A percentile compares a stretch with the other conserved stretches of the same genome.
Conservation (phyloP, 2,113 vertebrate species). For the Triplophysa tibetana region DNA sequence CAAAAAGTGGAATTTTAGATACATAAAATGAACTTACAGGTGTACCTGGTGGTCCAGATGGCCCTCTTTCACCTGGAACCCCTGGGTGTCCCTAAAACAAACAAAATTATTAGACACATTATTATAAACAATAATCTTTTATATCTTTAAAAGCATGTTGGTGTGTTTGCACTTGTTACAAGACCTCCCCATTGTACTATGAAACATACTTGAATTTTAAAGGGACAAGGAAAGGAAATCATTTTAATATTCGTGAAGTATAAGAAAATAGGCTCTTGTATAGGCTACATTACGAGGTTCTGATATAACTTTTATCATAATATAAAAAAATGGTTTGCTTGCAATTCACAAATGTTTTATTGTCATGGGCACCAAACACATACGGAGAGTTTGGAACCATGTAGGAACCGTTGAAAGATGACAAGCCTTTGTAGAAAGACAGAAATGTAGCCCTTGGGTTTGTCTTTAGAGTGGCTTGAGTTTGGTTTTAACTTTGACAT, state of each 20-base stretch:
- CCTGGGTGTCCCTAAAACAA: constrained; percentile 86
- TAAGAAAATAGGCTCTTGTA: too few relatives aligned
- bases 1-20: neutral
- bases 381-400: neutral
- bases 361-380: constrained; percentile 34
- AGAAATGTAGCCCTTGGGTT: constrained; percentile 16
- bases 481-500: constrained; percentile 34
- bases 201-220: too few relatives aligned
- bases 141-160: neutral
- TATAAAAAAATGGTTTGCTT: too few relatives aligned
- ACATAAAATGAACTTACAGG: constrained; percentile 77
- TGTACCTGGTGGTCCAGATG: constrained; percentile 81
- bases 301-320: too few relatives aligned
- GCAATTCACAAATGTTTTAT: constrained; percentile 1
- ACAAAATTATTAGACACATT: constrained; percentile 24
- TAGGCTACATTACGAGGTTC: too few relatives aligned
- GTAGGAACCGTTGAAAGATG: neutral
- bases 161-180: neutral
- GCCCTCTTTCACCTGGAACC: constrained; percentile 79
- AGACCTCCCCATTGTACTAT: neutral
- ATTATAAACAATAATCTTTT: constrained; percentile 33
- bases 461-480: constrained; percentile 16
- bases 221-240: too few relatives aligned
- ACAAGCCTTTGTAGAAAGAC: constrained; percentile 33
- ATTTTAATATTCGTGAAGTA: too few relatives aligned